phyloP scores from a whole-genome alignment of 2,888 invertebrate species.

The Apodemia hepburni region DNA sequence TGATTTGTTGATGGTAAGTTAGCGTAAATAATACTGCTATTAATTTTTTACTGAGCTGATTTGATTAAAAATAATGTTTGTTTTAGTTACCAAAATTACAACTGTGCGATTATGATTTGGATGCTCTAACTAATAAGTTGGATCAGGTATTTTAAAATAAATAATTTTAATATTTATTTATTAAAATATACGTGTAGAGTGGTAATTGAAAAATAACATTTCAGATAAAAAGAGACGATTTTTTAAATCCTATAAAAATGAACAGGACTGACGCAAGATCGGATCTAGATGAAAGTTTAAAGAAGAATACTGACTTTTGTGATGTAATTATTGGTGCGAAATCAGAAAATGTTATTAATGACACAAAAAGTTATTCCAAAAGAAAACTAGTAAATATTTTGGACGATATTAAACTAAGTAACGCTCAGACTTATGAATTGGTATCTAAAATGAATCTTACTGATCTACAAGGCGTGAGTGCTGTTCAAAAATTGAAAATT shows the following conservation, averaged over 20 bases:
- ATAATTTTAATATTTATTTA: neutral
- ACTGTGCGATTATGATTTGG: conserved; percentile 45
- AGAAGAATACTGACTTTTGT: conserved; percentile 20
- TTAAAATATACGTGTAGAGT: neutral
- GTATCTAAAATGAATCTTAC: conserved; percentile 48
- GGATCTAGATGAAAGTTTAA: conserved; percentile 24
- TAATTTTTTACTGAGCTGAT: neutral
- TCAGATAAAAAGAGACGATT: conserved; percentile 46
- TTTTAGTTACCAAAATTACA: conserved; percentile 59
- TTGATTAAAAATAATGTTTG: conserved; percentile 23
- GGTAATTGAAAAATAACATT: conserved; percentile 18
- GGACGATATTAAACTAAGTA: conserved; percentile 53
- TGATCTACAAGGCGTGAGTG: conserved; percentile 43
- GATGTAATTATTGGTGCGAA: conserved; percentile 35
- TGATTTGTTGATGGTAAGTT: conserved; percentile 30
- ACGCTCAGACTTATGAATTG: conserved; percentile 45
- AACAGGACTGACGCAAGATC: conserved; percentile 29
- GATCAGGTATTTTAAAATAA: conserved; percentile 46
- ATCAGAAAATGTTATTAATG: conserved; percentile 31
- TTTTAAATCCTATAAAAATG: conserved; percentile 19
- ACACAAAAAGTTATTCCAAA: conserved; percentile 44
- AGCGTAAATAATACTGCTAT: neutral
- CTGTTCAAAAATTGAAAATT: conserved; percentile 10
- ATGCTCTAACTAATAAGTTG: conserved; percentile 47
- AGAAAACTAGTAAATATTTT: conserved; percentile 63